Percentiles rank a stretch among this genome's conserved stretches.
phyloP scores from a whole-genome alignment of 37 sponge, comb jelly and placozoan species.

The Cliona cf. orientalis region DNA sequence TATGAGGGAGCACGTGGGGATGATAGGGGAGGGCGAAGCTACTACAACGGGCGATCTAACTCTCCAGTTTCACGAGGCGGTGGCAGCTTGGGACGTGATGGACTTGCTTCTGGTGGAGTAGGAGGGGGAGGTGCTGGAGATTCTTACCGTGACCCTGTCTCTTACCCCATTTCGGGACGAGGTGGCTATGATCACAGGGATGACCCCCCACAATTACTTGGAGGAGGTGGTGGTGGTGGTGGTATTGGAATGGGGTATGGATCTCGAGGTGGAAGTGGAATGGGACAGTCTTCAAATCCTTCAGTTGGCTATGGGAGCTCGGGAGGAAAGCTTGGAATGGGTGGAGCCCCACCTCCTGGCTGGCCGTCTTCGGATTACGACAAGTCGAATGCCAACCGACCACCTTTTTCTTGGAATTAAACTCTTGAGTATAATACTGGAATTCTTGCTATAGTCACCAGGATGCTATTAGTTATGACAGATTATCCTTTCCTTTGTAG shows the following conservation, averaged over 20 bases:
- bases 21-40: no score
- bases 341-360: conserved; percentile 28
- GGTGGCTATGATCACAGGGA: neutral
- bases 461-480: no score
- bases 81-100: neutral
- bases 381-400: conserved; percentile 26
- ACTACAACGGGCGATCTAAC: no score
- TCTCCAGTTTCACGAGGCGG: conserved; percentile 7
- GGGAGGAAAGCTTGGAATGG: neutral
- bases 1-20: no score
- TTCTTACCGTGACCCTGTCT: neutral
- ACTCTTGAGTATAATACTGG: no score
- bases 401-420: conserved; percentile 47
- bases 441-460: no score
- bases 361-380: conserved; percentile 33
- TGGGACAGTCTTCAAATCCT: neutral
- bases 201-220: neutral
- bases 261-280: neutral
- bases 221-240: neutral
- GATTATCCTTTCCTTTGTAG: no score
- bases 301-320: no score
- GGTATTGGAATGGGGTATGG: conserved; percentile 7
- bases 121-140: conserved; percentile 5
- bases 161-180: no score
- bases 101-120: neutral